These are phyloP conservation scores for Melanaphis sacchari DNA, from an alignment of 1,140 invertebrate genomes.

Conservation along the genomic window DNA sequence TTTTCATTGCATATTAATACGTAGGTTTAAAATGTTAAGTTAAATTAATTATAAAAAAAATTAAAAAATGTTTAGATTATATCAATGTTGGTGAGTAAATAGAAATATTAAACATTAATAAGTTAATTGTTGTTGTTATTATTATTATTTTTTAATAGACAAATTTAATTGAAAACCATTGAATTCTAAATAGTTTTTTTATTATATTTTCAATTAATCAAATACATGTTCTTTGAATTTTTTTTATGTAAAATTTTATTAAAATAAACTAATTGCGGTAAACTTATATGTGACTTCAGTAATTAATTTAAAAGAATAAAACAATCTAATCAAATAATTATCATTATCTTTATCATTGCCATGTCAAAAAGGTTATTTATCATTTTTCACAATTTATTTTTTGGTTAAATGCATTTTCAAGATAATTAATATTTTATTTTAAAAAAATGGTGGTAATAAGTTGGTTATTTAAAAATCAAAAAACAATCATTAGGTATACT, in stretches of 20 bases:
- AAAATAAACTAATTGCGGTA: neutral
- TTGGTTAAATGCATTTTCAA: neutral
- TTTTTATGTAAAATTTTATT: neutral
- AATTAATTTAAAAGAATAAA: slow-evolving; percentile 5
- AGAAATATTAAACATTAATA: neutral
- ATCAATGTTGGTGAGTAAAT: neutral
- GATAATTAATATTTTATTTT: neutral
- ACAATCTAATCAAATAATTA: neutral
- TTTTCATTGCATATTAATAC: neutral
- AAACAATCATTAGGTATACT: neutral
- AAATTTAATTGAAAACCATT: neutral
- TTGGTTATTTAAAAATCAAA: neutral
- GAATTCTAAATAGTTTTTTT: neutral
- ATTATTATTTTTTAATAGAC: neutral
- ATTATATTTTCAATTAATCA: neutral
- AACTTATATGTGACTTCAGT: slow-evolving; percentile 1
- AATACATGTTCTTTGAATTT: slow-evolving; percentile 20
- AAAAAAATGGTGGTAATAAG: neutral
- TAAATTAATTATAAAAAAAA: slow-evolving; percentile 20
- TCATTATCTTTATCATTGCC: neutral
- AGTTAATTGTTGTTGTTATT: neutral
- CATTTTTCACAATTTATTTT: slow-evolving; percentile 2
- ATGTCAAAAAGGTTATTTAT: neutral
- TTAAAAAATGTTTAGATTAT: neutral
- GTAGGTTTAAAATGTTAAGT: neutral